Evolutionary conservation across 2,888 invertebrate genomes (phyloP), one percentile per base, ranked within the genome.

Genomic region (Herminia tarsipennalis): DNA sequence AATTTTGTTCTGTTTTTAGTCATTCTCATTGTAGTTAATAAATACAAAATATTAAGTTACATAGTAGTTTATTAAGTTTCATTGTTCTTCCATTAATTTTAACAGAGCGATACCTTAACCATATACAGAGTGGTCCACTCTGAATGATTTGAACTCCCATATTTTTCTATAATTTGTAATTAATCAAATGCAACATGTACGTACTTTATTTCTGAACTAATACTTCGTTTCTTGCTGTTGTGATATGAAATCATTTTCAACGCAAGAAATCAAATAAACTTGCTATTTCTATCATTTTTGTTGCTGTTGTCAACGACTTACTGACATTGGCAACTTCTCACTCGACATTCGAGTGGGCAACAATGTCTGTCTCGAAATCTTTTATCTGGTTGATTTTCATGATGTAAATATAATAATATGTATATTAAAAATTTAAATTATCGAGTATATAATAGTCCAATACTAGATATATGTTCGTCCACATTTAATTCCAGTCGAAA

Each of bases 391-490:
- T 82, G 75, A 67, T 78, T 85, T 79, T 78, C 70, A 69, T 73
- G 68, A 64, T 86, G 83, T 86, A 86, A 84, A 86, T 83, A 86
- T 67, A 78, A 75, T 81, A 77, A 73, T 73, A 78, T 79, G 66
- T 76, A 76, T 78, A 81, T 74, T 81, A 76, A 76, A 76, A 75
- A 76, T 65, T 61, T 73, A 77, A 81, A 82, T 78, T 73, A 70
- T 73, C 70, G 73, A 80, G 76, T 85, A 83, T 80, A 80, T 77
- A 78, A 83, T 86, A 87, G 87, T 86, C 86, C 87, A 87, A 79
- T 81, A 75, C 68, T 87, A 84, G 79, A 78, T 86, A 84, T 86
- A 81, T 82, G 83, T 87, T 89, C 89, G 89, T 89, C 89, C 89
- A 87, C 86, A 66, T 83, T 83, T 86, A 43, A 89, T 88, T 87